phyloP scores from a whole-genome alignment of 2,888 invertebrate genomes.

The Diaprepes abbreviatus region DNA sequence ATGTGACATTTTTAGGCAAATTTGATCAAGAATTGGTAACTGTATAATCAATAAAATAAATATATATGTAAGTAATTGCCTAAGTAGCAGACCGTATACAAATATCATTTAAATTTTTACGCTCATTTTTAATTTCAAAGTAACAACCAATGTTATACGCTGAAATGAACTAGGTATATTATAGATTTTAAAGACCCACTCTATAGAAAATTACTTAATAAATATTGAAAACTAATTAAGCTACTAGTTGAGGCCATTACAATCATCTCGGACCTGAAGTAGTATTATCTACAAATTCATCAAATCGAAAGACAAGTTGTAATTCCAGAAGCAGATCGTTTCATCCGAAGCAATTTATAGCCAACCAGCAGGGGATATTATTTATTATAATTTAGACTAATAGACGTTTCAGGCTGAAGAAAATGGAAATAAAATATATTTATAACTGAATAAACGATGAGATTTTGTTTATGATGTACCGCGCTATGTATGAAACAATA shows the following conservation, averaged over 20 bases:
- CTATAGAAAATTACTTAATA: background rate
- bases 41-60: too few species aligned
- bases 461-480: slow-evolving; percentile 6
- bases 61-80: too few species aligned
- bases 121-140: too few species aligned
- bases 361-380: slow-evolving; percentile 15
- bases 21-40: too few species aligned
- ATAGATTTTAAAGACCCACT: background rate
- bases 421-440: slow-evolving; percentile 24
- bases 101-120: too few species aligned
- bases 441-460: slow-evolving; percentile 5
- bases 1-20: too few species aligned
- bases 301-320: slow-evolving; percentile 20
- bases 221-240: slow-evolving; percentile 15
- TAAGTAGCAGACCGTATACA: too few species aligned
- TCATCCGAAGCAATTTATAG: slow-evolving; percentile 19
- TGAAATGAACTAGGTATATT: too few species aligned
- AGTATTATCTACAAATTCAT: slow-evolving; percentile 14
- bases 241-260: background rate
- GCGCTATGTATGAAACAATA: background rate
- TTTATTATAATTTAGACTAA: slow-evolving; percentile 23
- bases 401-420: slow-evolving; percentile 6
- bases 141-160: too few species aligned
- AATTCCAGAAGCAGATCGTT: slow-evolving; percentile 24
- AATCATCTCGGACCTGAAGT: slow-evolving; percentile 10